phyloP scores from a whole-genome alignment of 2,888 invertebrate genomes.

The Scelioninae gen. 2 region DNA sequence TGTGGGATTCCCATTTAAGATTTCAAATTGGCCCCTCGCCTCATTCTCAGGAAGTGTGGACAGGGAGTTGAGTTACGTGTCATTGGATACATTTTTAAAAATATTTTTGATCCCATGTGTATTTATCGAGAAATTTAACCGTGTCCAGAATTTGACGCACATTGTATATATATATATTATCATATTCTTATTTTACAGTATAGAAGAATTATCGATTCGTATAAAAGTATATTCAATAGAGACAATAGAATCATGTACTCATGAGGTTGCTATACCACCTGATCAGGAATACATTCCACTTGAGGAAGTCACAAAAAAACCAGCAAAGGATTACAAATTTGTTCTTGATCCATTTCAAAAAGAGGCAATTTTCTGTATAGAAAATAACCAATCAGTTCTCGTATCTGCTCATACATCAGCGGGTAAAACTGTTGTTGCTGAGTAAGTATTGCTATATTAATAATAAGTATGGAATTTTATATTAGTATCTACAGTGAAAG shows the following conservation, averaged over 20 bases:
- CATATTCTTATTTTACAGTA: slow-evolving; percentile 75
- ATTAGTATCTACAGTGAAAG: no score
- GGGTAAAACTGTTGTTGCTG: slow-evolving; percentile 99
- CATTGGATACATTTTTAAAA: no score
- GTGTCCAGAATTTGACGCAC: no score
- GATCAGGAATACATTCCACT: slow-evolving; percentile 85
- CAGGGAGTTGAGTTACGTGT: no score
- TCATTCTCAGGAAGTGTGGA: no score
- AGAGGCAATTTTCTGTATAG: slow-evolving; percentile 96
- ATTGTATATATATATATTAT: no score
- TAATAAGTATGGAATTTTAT: no score
- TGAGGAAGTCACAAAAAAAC: slow-evolving; percentile 79
- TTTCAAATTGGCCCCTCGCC: no score
- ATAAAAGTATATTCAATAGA: slow-evolving; percentile 80
- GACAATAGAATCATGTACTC: slow-evolving; percentile 87
- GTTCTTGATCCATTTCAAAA: slow-evolving; percentile 98
- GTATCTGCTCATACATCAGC: slow-evolving; percentile 99
- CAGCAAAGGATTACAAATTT: slow-evolving; percentile 95
- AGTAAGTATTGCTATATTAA: slow-evolving; percentile 80
- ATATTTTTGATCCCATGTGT: no score
- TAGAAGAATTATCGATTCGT: slow-evolving; percentile 86
- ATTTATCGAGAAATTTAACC: no score
- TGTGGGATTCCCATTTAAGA: no score
- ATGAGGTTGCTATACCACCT: slow-evolving; percentile 87
- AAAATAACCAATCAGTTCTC: slow-evolving; percentile 97